Evolutionary conservation across 2,113 vertebrate genomes (phyloP).

Genomic region (Hippopotamus amphibius): DNA sequence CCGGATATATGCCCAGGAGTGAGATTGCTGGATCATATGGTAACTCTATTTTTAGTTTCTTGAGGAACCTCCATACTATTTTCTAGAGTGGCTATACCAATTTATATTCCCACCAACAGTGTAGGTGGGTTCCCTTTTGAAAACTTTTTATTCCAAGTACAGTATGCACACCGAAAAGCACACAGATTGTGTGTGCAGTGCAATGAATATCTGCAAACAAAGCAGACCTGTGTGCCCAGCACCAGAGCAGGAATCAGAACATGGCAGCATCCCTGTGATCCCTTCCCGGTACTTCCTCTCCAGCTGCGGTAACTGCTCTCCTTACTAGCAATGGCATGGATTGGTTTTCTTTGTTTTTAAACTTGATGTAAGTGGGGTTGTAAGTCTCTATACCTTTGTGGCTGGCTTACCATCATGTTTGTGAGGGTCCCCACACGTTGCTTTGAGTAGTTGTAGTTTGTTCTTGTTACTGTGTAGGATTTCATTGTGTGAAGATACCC

Average conservation of each 20-base stretch:
- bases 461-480: background rate
- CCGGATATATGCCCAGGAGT: background rate
- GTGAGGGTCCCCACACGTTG: background rate
- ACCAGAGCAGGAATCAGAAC: background rate
- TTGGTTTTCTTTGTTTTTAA: background rate
- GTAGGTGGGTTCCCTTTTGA: background rate
- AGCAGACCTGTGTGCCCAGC: background rate
- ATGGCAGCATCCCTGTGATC: background rate
- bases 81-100: background rate
- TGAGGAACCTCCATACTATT: background rate
- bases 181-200: background rate
- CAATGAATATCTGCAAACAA: background rate
- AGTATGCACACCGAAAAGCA: background rate
- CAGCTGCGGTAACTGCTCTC: fast-evolving
- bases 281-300: background rate
- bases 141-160: background rate
- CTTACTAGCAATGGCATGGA: background rate
- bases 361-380: background rate
- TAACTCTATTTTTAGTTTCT: background rate
- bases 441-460: background rate
- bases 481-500: background rate
- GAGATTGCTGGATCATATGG: background rate
- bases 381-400: fast-evolving
- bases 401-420: background rate
- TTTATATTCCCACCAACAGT: background rate